Percentiles rank a stretch among this genome's conserved stretches.
Evolutionary conservation across 2,113 vertebrate genomes (phyloP).

Genomic region (Crotalus horridus): DNA sequence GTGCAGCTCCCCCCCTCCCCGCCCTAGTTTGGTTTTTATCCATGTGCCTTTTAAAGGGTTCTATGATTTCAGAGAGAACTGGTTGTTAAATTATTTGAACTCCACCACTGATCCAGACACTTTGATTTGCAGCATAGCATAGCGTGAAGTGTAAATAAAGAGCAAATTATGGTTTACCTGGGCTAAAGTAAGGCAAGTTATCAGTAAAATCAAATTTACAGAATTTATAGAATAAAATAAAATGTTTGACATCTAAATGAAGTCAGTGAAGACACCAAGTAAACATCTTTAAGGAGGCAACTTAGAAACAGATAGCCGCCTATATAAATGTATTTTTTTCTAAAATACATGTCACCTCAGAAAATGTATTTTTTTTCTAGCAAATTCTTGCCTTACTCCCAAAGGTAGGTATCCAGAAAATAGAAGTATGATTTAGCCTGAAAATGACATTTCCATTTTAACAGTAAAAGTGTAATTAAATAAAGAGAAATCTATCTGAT

Average conservation of each 20-base stretch:
- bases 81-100: no score
- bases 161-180: background rate
- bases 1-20: no score
- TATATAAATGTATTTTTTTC: background rate
- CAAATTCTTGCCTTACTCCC: background rate
- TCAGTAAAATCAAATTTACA: background rate
- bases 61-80: no score
- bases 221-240: background rate
- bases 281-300: background rate
- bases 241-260: no score
- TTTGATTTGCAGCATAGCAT: background rate
- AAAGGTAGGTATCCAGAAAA: background rate
- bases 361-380: background rate
- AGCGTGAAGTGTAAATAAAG: background rate
- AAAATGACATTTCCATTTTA: conserved; percentile 20
- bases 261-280: background rate
- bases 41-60: no score
- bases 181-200: background rate
- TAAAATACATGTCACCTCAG: background rate
- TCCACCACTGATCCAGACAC: background rate
- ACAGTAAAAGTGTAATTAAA: conserved; percentile 57
- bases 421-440: conserved; percentile 7
- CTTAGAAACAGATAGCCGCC: background rate
- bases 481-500: conserved; percentile 57
- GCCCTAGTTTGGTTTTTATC: no score